Conservation (phyloP, 2,113 vertebrate species). For the Tinamus guttatus region DNA sequence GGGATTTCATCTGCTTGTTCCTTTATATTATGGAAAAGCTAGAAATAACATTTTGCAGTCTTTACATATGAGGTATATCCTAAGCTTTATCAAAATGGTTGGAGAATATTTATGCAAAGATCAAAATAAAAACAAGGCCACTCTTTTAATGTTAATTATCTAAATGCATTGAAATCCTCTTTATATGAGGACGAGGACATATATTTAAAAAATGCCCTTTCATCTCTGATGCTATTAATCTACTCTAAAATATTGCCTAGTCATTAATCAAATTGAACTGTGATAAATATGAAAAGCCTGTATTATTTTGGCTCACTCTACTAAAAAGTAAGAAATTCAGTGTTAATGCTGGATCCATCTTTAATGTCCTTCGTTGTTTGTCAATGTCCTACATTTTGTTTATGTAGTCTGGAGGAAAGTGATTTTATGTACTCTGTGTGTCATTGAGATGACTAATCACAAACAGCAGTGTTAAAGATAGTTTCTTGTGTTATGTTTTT, state of each 20-base stretch:
- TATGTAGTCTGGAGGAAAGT: neutral
- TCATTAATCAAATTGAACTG: slow-evolving; percentile 68
- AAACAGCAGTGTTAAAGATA: neutral
- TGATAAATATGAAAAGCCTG: slow-evolving; percentile 1
- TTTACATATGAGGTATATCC: neutral
- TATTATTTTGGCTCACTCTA: neutral
- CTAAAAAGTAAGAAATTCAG: neutral
- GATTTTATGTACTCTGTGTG: neutral
- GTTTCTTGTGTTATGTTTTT: neutral
- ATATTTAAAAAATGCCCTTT: slow-evolving; percentile 50
- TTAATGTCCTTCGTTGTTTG: neutral
- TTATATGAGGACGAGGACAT: slow-evolving; percentile 31
- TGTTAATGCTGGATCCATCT: neutral
- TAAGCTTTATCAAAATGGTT: slow-evolving; percentile 45
- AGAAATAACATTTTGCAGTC: neutral
- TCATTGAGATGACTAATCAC: neutral
- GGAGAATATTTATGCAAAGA: slow-evolving; percentile 22
- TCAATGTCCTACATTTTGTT: slow-evolving; percentile 20
- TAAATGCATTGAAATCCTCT: slow-evolving; percentile 69
- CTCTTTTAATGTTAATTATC: slow-evolving; percentile 65
- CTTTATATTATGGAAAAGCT: neutral
- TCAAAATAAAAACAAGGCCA: slow-evolving; percentile 48
- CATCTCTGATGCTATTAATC: slow-evolving; percentile 49
- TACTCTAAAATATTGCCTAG: slow-evolving; percentile 49
- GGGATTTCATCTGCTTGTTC: neutral